Evolutionary conservation across 2,888 invertebrate species (phyloP), one percentile per base, ranked within the genome.

Genomic region (Andrena marginata): DNA sequence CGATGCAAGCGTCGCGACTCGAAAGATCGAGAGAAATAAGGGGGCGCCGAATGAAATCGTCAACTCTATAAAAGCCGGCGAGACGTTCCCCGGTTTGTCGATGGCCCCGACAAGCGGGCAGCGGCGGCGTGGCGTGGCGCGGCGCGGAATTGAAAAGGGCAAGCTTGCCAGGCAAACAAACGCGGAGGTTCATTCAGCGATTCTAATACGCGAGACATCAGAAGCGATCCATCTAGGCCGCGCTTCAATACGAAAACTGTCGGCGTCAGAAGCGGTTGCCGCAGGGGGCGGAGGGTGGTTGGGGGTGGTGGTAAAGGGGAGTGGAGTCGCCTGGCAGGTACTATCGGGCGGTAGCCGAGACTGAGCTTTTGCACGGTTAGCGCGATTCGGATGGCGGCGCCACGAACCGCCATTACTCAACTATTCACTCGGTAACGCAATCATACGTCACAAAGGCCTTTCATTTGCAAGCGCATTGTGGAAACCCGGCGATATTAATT

Each of bases 391-490:
- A 89, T 86, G 91, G 91, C 88, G 87, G 89, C 89, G 88, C 89
- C 91, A 84, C 91, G 91, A 87, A 92, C 91, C 92, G 91, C 93
- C 94, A 94, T 94, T 93, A 94, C 93, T 94, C 94, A 94, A 92
- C 93, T 94, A 94, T 94, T 94, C 94, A 94, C 93, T 93, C 92
- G 94, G 92, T 92, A 93, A 93, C 93, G 94, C 94, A 94, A 94
- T 94, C 94, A 94, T 93, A 94, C 94, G 94, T 94, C 94, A 94
- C 94, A 94, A 94, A 94, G 94, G 93, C 93, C 94, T 94, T 94
- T 94, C 94, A 94, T 94, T 94, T 94, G 94, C 94, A 94, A 94
- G 93, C 93, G 93, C 94, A 94, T 94, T 94, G 94, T 94, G 93
- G 93, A 93, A 94, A 92, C 92, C 93, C 91, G 89, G 91, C 91